Base-by-base conservation (phyloP, 2,888 invertebrate genomes). In the Yponomeuta malinellus region DNA sequence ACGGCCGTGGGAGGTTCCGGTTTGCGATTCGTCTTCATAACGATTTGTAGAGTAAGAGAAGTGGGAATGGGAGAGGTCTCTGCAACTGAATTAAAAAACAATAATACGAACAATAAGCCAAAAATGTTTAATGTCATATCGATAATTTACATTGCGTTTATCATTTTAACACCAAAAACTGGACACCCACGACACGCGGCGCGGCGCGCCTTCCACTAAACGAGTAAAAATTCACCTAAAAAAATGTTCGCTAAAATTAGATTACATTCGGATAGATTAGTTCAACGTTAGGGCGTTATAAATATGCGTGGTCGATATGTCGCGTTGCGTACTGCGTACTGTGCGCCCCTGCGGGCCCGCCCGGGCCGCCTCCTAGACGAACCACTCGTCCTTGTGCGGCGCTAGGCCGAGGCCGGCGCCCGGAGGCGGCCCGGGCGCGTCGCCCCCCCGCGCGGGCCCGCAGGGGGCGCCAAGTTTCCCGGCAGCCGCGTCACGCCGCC, bases 401-500 rank as follows among this genome's bases (percentile, higher is more conserved):
- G 95, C 94, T 95, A 94, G 95, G 95, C 97, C 96, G 96, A 96
- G 96, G 95, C 97, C 96, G 96, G 96, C 96, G 95, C 96, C 95
- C 95, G 95, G 96, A 96, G 97, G 96, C 96, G 97, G 97, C 96
- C 97, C 97, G 96, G 96, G 93, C 94, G 94, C 94, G 93, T 94
- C 93, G 93, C 94, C 90, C 79, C 93, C 94, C 93, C 94, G 94
- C 93, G 93, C 93, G 90, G 90, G 90, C 96, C 97, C 97, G 96
- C 97, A 97, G 97, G 97, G 97, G 95, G 96, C 96, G 94, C 95
- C 97, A 96, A 97, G 97, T 97, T 97, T 97, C 97, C 97, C 97
- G 96, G 96, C 92, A 93, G 90, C 82, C 85, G 83, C 77, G 92
- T 93, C 86, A 83, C 85, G 74, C 77, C 77, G 73, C 83, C 84